A percentile compares a stretch with the other conserved stretches of the same genome.
phyloP scores from a whole-genome alignment of 2,113 vertebrate species.

The Cryptotis parvus region DNA sequence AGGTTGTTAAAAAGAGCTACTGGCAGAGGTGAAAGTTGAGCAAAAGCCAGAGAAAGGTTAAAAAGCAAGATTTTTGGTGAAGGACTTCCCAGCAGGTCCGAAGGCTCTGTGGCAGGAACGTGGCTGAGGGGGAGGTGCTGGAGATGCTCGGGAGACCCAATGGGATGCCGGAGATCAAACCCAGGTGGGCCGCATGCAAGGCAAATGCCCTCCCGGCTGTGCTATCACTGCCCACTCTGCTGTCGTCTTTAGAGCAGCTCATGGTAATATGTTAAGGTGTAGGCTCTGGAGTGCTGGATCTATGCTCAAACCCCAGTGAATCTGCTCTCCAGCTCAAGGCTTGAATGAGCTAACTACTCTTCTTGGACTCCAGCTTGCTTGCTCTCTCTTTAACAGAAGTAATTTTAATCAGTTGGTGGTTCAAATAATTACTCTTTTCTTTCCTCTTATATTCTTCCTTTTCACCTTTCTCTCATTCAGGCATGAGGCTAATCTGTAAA shows the following conservation, averaged over 20 bases:
- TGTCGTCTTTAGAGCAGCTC: constrained; percentile 6
- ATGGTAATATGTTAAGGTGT: not conserved
- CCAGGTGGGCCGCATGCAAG: too few relatives aligned
- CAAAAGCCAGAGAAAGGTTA: not conserved
- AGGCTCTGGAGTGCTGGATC: not conserved
- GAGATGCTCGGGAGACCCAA: too few relatives aligned
- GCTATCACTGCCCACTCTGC: not conserved
- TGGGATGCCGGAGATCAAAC: too few relatives aligned
- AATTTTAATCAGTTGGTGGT: too few relatives aligned
- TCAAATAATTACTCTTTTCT: too few relatives aligned
- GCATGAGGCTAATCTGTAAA: too few relatives aligned
- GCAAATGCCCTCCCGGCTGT: too few relatives aligned
- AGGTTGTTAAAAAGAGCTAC: constrained; percentile 6
- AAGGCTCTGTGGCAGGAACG: not conserved
- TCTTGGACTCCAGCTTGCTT: constrained; percentile 7
- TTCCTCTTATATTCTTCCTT: too few relatives aligned
- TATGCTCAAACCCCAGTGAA: not conserved
- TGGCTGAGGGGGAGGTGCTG: not conserved
- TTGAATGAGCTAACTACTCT: not conserved
- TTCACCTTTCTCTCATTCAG: too few relatives aligned
- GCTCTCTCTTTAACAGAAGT: too few relatives aligned
- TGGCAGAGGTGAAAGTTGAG: not conserved
- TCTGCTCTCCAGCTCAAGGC: not conserved
- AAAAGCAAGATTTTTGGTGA: not conserved
- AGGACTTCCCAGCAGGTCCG: not conserved